Evolutionary conservation across 92 coral and sea anemone species (phyloP).

Genomic region (Palythoa grandis): DNA sequence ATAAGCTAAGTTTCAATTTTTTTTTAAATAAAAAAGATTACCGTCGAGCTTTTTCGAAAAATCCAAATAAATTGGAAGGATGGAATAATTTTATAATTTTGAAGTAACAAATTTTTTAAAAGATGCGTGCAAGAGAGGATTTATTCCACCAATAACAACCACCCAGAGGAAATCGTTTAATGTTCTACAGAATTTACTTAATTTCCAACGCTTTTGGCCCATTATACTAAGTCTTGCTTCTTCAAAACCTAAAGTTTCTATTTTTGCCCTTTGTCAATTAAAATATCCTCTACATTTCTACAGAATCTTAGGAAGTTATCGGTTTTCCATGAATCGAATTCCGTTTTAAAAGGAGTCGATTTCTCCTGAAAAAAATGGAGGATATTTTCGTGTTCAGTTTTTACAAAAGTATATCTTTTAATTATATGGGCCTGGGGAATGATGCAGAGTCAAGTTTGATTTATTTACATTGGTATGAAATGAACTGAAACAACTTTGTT

Average conservation of each 20-base stretch:
- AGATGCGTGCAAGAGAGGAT: not conserved
- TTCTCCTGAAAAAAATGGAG: not conserved
- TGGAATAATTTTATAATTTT: not conserved
- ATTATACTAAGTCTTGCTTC: not conserved
- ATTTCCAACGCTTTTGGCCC: not conserved
- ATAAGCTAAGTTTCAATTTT: not conserved
- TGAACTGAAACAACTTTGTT: no score
- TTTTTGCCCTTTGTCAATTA: not conserved
- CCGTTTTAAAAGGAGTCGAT: not conserved
- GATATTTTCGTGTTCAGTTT: not conserved
- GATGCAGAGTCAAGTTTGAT: no score
- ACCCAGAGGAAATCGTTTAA: not conserved
- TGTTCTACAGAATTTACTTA: not conserved
- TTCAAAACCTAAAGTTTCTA: not conserved
- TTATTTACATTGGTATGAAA: no score
- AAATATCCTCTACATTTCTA: not conserved
- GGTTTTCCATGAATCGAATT: not conserved
- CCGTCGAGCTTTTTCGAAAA: not conserved
- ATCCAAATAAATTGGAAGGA: not conserved
- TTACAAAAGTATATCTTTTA: not conserved
- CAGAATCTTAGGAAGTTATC: not conserved
- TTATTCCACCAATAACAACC: not conserved
- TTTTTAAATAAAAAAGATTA: not conserved
- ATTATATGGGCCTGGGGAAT: not conserved
- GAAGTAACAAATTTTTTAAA: not conserved